phyloP scores from a whole-genome alignment of 2,888 invertebrate species.

The Noctua comes region DNA sequence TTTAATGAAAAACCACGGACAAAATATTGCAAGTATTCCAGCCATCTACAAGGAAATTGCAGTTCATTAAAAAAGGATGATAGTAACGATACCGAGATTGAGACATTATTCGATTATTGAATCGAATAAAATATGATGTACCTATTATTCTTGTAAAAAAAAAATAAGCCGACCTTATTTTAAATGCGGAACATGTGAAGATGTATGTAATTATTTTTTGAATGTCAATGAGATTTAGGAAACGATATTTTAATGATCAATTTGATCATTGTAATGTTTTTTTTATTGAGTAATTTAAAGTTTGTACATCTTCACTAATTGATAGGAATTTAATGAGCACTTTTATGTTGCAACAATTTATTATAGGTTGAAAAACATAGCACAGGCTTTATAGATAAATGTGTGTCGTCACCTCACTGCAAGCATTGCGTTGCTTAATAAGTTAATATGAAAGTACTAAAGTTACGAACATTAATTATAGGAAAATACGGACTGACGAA shows the following conservation, averaged over 20 bases:
- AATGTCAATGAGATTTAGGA: slow-evolving; percentile 32
- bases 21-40: slow-evolving; percentile 7
- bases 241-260: slow-evolving; percentile 24
- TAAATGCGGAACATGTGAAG: slow-evolving; percentile 37
- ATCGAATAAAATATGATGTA: slow-evolving; percentile 22
- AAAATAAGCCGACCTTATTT: slow-evolving; percentile 23
- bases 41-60: slow-evolving; percentile 25
- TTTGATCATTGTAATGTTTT: slow-evolving; percentile 28
- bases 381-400: background rate
- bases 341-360: slow-evolving; percentile 2
- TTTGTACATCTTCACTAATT: slow-evolving; percentile 42
- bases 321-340: slow-evolving; percentile 18
- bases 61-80: slow-evolving; percentile 33
- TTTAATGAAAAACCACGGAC: slow-evolving; percentile 7
- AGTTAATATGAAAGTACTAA: background rate
- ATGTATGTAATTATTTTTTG: slow-evolving; percentile 35
- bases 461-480: background rate
- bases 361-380: background rate
- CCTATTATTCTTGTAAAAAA: background rate
- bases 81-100: slow-evolving; percentile 23
- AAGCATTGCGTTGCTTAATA: background rate
- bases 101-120: slow-evolving; percentile 37
- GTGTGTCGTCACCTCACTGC: background rate
- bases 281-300: slow-evolving; percentile 12
- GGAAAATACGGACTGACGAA: background rate